Percentiles rank a stretch among this genome's conserved stretches.
Evolutionary conservation across 1,140 invertebrate genomes (phyloP).

Genomic region (Saxidomus purpurata): DNA sequence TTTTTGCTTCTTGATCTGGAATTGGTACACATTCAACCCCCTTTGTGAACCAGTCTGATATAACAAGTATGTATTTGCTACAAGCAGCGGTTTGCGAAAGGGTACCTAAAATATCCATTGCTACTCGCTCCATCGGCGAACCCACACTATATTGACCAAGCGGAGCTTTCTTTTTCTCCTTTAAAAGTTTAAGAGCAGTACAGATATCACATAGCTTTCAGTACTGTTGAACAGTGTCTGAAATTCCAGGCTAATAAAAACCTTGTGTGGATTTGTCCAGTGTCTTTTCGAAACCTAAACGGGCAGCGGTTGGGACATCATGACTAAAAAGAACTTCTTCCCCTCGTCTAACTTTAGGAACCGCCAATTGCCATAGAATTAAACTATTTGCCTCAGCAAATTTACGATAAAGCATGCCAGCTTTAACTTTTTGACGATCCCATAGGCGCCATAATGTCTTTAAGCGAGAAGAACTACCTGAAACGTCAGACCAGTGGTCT

Average conservation of each 20-base stretch:
- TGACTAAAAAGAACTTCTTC: slow-evolving; percentile 58
- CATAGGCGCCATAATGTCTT: slow-evolving; percentile 47
- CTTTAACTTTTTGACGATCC: no score
- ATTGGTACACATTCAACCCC: not conserved
- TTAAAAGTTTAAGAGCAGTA: slow-evolving; percentile 40
- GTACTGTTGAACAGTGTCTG: no score
- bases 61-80: slow-evolving; percentile 15
- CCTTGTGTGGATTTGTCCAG: no score
- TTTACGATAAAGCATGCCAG: not conserved
- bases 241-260: no score
- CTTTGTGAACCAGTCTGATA: slow-evolving; percentile 12
- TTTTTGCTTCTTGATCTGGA: not conserved
- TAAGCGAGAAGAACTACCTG: not conserved
- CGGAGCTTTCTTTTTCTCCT: no score
- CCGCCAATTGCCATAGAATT: not conserved
- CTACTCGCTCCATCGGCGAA: not conserved
- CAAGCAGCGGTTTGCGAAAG: not conserved
- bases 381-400: slow-evolving; percentile 7
- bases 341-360: not conserved
- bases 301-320: not conserved
- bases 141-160: not conserved
- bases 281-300: no score
- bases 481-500: slow-evolving; percentile 57
- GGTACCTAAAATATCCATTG: slow-evolving; percentile 1
- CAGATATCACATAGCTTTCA: no score